phyloP scores from a whole-genome alignment of 2,797 vertebrate species.

The Myiotriccus ornatus region DNA sequence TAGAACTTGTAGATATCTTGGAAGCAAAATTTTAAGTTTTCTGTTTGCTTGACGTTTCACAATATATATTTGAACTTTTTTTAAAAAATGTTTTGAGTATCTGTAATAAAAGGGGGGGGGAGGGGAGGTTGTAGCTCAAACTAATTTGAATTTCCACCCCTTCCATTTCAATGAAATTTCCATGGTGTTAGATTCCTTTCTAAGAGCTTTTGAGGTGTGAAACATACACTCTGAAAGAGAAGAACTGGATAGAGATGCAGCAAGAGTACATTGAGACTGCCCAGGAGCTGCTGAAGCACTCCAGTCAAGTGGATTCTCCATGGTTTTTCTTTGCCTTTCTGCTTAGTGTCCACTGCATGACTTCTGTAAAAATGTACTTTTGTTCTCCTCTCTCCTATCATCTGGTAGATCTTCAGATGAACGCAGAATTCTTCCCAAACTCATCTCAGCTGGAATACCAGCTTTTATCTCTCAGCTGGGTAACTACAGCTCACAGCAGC shows the following conservation, averaged over 20 bases:
- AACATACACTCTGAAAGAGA: not conserved
- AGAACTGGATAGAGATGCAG: not conserved
- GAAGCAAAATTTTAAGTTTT: not conserved
- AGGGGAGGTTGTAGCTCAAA: not conserved
- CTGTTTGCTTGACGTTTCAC: not conserved
- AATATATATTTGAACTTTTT: not conserved
- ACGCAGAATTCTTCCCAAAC: not conserved
- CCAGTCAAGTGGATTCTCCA: not conserved
- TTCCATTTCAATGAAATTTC: not conserved
- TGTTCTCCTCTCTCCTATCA: not conserved
- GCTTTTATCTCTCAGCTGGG: not conserved
- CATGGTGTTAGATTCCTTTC: not conserved
- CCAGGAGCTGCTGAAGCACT: not conserved
- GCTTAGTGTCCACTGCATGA: not conserved
- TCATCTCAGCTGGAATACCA: not conserved
- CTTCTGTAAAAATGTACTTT: not conserved
- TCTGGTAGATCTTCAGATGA: not conserved
- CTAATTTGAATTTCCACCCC: not conserved
- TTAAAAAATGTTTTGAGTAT: fast-evolving
- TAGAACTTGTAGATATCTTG: not conserved
- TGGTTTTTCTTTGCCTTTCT: not conserved
- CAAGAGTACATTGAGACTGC: not conserved
- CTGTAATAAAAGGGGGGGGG: not conserved
- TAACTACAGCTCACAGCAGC: not conserved
- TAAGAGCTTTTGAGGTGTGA: not conserved